Base-by-base conservation (phyloP, 2,888 invertebrate genomes). In the Drosophila neotestacea region DNA sequence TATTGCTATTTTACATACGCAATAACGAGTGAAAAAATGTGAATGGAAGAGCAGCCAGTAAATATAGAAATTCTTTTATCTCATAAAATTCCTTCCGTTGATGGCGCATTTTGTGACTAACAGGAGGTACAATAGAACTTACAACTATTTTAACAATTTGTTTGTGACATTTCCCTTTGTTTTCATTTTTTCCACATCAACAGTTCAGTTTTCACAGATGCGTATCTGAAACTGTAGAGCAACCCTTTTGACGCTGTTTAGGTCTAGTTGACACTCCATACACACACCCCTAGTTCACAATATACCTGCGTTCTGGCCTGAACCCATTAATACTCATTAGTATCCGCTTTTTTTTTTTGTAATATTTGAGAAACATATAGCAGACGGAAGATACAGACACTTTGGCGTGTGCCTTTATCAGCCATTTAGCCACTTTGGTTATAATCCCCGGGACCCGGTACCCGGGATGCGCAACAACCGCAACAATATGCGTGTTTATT, bases 301-400 rank as follows among this genome's bases (percentile, higher is more conserved):
- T 77, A 44, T 56, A 86, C 79, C 77, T 81, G 81, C 76, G 34
- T 41, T 56, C 65, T 36, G 67, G 47, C 58, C 58, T 55, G 76
- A 79, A 61, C 74, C 81, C 86, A 86, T 86, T 86, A 87, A 86
- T 86, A 87, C 86, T 86, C 89, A 86, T 86, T 86, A 89, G 87
- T 82, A 85, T 63, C 73, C 69, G 77, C 73, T 70, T 79, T 72
- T 69, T 68, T 81, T 74, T 69, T 68, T 46, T 44, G n/a, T 42
- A 28, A 30, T 44, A 38, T 66, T 65, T 32, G 48, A 47, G 22
- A 59, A 48, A 61, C 44, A 52, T 39, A 46, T 52, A 42, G 60
- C 41, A 58, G 75, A 50, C 11, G 36, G 47, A 38, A 51, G 34
- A 46, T 34, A 55, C 27, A 46, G 46, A 38, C 75, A 68, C 54